These are phyloP conservation scores for Albula goreensis DNA, from an alignment of 2,113 vertebrate species.

Conservation along the genomic window DNA sequence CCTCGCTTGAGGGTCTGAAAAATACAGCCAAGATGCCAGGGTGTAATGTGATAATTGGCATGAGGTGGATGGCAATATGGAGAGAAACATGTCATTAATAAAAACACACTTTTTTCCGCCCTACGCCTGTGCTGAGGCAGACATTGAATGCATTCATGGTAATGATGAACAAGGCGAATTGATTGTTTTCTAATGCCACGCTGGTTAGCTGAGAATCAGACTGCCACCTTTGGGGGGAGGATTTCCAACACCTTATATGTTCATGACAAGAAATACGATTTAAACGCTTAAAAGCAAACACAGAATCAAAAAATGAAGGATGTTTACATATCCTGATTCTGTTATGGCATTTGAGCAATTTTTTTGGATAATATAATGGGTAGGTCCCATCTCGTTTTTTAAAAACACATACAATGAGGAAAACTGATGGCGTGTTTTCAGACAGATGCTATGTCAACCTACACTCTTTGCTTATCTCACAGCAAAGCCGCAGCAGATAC, in stretches of 20 bases:
- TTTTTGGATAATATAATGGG: background rate
- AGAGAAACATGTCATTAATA: conserved; percentile 4
- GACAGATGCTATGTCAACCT: conserved; percentile 9
- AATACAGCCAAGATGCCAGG: background rate
- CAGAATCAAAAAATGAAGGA: background rate
- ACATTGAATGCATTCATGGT: background rate
- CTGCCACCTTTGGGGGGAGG: too few species aligned
- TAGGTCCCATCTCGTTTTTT: background rate
- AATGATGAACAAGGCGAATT: background rate
- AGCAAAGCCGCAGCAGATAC: background rate
- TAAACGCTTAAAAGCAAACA: background rate
- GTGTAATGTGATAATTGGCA: conserved; percentile 37
- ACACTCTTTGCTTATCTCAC: conserved; percentile 4
- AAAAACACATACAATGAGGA: background rate
- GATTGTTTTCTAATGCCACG: too few species aligned
- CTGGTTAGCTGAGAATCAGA: too few species aligned
- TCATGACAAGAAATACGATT: conserved; percentile 4
- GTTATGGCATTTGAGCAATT: background rate
- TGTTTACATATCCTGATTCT: too few species aligned
- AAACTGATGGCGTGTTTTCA: background rate
- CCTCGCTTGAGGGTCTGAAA: conserved; percentile 6
- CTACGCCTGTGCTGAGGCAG: background rate
- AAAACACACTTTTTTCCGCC: conserved; percentile 5
- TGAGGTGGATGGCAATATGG: conserved; percentile 22
- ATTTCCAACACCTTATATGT: too few species aligned